These are phyloP conservation scores for Alaudala cheleensis DNA, from an alignment of 2,113 vertebrate species.

Conservation along the genomic window DNA sequence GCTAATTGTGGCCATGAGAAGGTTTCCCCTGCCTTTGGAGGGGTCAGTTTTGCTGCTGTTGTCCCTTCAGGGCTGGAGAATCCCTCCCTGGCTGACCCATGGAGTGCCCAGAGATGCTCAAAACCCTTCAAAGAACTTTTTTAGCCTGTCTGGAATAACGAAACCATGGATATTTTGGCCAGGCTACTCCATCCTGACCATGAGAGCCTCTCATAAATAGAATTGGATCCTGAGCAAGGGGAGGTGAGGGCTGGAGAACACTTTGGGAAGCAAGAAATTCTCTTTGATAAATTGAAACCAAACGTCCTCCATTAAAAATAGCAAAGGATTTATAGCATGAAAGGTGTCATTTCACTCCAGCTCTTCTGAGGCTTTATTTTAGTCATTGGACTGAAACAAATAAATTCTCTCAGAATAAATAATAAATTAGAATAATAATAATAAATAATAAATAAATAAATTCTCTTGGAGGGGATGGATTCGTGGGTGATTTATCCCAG, in stretches of 20 bases:
- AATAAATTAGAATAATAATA: too few species aligned
- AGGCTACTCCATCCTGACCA: not conserved
- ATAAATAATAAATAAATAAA: not conserved
- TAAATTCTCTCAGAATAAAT: not conserved
- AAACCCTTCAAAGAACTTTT: not conserved
- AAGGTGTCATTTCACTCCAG: not conserved
- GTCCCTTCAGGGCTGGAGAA: not conserved
- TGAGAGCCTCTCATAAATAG: not conserved
- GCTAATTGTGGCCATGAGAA: not conserved
- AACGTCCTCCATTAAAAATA: not conserved
- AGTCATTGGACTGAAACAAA: not conserved
- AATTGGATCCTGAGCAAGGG: not conserved
- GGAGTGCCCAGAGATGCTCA: not conserved
- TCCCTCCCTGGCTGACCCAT: rapidly evolving
- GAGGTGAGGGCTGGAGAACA: not conserved
- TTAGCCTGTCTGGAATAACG: not conserved
- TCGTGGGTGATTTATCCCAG: not conserved
- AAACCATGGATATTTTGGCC: not conserved
- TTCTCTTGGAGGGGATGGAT: not conserved
- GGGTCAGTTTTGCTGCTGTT: not conserved
- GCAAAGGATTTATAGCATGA: not conserved
- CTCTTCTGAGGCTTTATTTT: not conserved
- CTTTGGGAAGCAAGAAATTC: not conserved
- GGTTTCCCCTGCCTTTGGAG: not conserved
- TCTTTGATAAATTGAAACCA: not conserved